Base-by-base conservation (phyloP, 1,140 invertebrate genomes). In the Bombus pyrosoma region DNA sequence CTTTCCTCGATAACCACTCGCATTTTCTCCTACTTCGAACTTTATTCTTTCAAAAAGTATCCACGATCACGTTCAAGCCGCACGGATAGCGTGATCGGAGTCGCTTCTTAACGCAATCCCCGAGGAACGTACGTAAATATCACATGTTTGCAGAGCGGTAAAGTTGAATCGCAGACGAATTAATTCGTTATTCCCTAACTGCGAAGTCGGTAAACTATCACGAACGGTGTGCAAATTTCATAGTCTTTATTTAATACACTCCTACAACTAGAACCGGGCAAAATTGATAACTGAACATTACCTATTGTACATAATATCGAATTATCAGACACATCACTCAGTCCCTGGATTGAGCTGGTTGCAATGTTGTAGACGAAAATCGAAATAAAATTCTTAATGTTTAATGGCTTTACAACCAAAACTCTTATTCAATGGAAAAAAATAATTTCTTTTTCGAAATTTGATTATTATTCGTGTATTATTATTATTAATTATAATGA, bases 141-240 rank as follows among this genome's bases (percentile, higher is more conserved):
- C 34, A n/a, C 37, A 28, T 28, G 43, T 13, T 43, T 32, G 57
- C 39, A 1, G 71, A 2, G 0, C 10, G 15, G 2, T 22, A 32
- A 47, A 47, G 32, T 82, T 64, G 28, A 82, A 74, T 47, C 22
- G 39, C 4, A 5, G 9, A 41, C 12, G 39, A 64, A 37, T 82
- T 64, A 66, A 74, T 74, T 64, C 47, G 28, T 47, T 34, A 59
- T 34, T 82, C 71, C 39, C 80, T 57, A 25, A 15, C 34, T 18
- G 5, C 13, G 3, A 57, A 62, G n/a, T 72, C 53, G 22, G 3
- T 15, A 12, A 73, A n/a, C 13, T 13, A 13, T 62, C 59, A 62
- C 28, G 10, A n/a, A 62, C 59, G 28, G 10, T 4, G 59, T 53
- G 28, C 12, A 10, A 62, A 62, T 28, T n/a, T n/a, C 28, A n/a